Conservation (phyloP, 2,888 invertebrate genomes). For the Acanthosepion esculentum region DNA sequence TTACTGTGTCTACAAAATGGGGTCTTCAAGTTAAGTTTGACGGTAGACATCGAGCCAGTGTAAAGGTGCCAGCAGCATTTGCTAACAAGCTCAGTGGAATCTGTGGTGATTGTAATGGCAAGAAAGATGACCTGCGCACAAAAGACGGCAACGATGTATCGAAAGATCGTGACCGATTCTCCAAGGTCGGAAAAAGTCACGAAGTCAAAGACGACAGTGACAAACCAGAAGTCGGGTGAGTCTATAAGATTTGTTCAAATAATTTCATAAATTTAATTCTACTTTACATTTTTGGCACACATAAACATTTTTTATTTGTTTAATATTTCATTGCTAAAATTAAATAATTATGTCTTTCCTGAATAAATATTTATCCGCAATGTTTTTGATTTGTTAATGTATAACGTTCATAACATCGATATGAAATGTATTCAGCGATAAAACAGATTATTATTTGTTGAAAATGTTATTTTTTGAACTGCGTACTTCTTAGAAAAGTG, state of each 20-base stretch:
- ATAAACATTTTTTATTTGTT: too few relatives aligned
- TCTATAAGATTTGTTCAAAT: background rate
- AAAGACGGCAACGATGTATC: slow-evolving; percentile 55
- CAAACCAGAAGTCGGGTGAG: background rate
- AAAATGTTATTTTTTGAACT: too few relatives aligned
- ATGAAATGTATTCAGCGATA: too few relatives aligned
- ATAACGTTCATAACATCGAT: too few relatives aligned
- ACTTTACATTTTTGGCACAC: too few relatives aligned
- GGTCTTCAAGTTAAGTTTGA: slow-evolving; percentile 58
- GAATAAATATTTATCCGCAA: too few relatives aligned
- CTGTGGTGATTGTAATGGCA: slow-evolving; percentile 61
- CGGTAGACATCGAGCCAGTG: slow-evolving; percentile 54
- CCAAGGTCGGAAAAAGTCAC: slow-evolving; percentile 55
- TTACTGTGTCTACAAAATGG: slow-evolving; percentile 54
- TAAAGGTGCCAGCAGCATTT: slow-evolving; percentile 54
- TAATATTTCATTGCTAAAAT: too few relatives aligned
- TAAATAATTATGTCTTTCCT: too few relatives aligned
- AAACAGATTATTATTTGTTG: too few relatives aligned
- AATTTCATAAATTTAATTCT: too few relatives aligned
- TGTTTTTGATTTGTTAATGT: too few relatives aligned
- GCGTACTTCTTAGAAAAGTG: background rate
- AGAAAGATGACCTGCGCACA: slow-evolving; percentile 55
- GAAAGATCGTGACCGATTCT: slow-evolving; percentile 48
- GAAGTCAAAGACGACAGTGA: slow-evolving; percentile 57
- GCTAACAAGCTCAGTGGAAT: slow-evolving; percentile 54